phyloP scores from a whole-genome alignment of 2,797 vertebrate genomes.

The Myioborus melanocephalus region DNA sequence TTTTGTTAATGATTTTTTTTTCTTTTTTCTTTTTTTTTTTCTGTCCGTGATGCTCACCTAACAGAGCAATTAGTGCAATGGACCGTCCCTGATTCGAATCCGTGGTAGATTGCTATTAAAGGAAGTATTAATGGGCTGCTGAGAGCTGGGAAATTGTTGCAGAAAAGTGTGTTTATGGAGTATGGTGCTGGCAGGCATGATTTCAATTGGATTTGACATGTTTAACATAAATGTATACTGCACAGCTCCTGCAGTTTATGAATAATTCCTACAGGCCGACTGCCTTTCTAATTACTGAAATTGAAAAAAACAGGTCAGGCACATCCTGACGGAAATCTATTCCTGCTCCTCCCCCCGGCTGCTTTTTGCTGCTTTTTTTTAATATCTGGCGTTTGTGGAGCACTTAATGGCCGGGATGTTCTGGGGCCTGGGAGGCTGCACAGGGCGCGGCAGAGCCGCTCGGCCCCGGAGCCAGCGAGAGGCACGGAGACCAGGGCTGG shows the following conservation, averaged over 20 bases:
- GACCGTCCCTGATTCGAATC: constrained; percentile 74
- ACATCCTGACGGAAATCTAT: constrained; percentile 75
- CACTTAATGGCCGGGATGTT: neutral
- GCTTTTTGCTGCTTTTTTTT: neutral
- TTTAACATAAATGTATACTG: constrained; percentile 87
- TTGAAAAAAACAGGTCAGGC: constrained; percentile 75
- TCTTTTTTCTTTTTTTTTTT: neutral
- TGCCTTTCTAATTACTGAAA: constrained; percentile 81
- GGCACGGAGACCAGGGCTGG: too few species aligned
- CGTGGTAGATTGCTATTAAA: constrained; percentile 79
- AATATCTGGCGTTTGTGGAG: neutral
- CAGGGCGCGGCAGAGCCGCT: accelerated
- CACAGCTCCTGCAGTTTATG: constrained; percentile 76
- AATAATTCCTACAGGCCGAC: constrained; percentile 80
- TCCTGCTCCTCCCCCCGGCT: constrained; percentile 9
- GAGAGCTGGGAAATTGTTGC: constrained; percentile 71
- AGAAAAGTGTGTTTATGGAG: constrained; percentile 78
- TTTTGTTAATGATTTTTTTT: constrained; percentile 59
- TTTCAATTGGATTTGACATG: constrained; percentile 83
- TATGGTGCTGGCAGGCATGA: constrained; percentile 77
- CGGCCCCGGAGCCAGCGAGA: neutral
- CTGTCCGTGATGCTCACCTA: constrained; percentile 75
- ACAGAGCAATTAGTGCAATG: constrained; percentile 76
- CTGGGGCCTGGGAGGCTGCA: neutral
- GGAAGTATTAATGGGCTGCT: constrained; percentile 79